Conservation (phyloP, 1,140 invertebrate species). For the Drosophila truncata region DNA sequence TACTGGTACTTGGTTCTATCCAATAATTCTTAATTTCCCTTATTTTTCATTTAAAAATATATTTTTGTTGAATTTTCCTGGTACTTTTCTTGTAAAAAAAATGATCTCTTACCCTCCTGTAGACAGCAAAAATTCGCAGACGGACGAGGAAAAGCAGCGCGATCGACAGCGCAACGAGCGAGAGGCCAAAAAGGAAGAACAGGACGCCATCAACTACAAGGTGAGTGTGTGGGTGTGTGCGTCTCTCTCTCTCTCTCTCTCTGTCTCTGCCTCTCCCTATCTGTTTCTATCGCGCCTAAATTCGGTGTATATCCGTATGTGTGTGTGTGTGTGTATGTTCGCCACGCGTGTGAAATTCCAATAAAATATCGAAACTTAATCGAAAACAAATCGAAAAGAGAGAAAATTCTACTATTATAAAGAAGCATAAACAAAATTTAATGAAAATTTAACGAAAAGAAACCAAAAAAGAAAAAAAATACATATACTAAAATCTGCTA, state of each 20-base stretch:
- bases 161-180: conserved; percentile 85
- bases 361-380: conserved; percentile 27
- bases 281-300: conserved; percentile 41
- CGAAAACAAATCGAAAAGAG: conserved; percentile 16
- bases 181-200: conserved; percentile 85
- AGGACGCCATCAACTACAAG: conserved; percentile 85
- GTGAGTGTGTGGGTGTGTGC: conserved; percentile 73
- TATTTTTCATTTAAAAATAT: neutral
- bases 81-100: conserved; percentile 1
- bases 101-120: conserved; percentile 7
- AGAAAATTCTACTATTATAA: conserved; percentile 2
- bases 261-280: conserved; percentile 38
- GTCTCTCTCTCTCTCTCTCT: conserved; percentile 40
- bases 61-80: conserved; percentile 10
- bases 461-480: neutral
- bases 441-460: conserved; percentile 1
- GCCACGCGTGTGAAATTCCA: conserved; percentile 34
- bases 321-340: conserved; percentile 39
- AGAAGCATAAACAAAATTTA: conserved; percentile 5
- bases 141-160: conserved; percentile 85
- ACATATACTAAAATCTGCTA: conserved; percentile 2
- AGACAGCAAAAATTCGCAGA: conserved; percentile 85
- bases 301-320: conserved; percentile 30
- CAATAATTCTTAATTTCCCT: conserved; percentile 13
- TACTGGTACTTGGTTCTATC: conserved; percentile 1